Conservation (phyloP, 2,888 invertebrate genomes). For the Eudasyphora cyanicolor region DNA sequence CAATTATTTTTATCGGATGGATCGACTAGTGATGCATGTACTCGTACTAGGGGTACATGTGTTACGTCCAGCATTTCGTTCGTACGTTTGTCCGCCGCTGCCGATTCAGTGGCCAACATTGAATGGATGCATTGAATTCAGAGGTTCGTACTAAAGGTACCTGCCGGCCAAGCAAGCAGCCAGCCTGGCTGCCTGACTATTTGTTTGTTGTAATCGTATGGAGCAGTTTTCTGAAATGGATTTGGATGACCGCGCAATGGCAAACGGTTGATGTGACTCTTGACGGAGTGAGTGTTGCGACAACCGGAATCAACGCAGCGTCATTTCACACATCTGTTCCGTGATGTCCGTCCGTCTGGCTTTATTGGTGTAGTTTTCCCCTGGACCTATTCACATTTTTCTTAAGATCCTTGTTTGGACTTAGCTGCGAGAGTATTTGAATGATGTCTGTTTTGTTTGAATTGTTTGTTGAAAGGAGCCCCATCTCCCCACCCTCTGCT, state of each 20-base stretch:
- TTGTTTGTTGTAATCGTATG: neutral
- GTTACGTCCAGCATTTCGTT: neutral
- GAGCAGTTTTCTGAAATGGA: neutral
- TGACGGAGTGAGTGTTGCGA: too few species aligned
- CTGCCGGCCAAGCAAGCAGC: neutral
- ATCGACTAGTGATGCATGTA: slow-evolving; percentile 51
- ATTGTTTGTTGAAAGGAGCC: too few species aligned
- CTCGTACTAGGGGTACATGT: slow-evolving; percentile 24
- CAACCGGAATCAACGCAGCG: slow-evolving; percentile 26
- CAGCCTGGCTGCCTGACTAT: neutral
- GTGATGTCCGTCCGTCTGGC: neutral
- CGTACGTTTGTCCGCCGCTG: slow-evolving; percentile 4
- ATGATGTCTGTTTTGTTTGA: slow-evolving; percentile 19
- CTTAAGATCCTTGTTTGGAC: slow-evolving; percentile 13
- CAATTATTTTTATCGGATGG: slow-evolving; percentile 56
- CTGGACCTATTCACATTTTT: slow-evolving; percentile 14
- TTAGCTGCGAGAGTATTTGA: slow-evolving; percentile 5
- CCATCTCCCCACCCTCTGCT: too few species aligned
- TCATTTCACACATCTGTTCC: slow-evolving; percentile 32
- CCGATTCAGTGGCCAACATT: neutral
- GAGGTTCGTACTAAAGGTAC: neutral
- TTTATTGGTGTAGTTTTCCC: neutral
- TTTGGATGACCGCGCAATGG: slow-evolving; percentile 31
- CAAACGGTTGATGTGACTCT: too few species aligned
- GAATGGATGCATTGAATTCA: slow-evolving; percentile 2